Conservation (phyloP, 2,113 vertebrate genomes). For the Amblyopsis rosae region DNA sequence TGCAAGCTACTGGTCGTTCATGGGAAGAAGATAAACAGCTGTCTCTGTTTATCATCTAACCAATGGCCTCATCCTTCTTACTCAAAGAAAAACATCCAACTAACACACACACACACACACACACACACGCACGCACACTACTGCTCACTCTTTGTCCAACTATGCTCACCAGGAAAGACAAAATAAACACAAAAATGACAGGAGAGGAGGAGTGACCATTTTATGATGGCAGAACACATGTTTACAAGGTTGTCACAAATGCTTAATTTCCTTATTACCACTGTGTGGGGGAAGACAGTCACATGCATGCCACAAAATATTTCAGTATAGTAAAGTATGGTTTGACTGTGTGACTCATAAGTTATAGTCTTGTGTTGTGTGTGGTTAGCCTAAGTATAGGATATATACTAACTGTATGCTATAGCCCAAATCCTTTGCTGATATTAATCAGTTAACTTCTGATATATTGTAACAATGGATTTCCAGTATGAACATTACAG, state of each 20-base stretch:
- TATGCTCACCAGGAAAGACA: constrained; percentile 35
- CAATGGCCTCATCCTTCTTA: not conserved
- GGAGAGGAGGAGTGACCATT: constrained; percentile 35
- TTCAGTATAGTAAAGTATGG: too few relatives aligned
- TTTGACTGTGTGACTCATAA: too few relatives aligned
- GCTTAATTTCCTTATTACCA: not conserved
- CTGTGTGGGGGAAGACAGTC: not conserved
- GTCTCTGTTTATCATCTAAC: too few relatives aligned
- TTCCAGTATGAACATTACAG: too few relatives aligned
- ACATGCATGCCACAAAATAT: not conserved
- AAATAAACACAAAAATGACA: not conserved
- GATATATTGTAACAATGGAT: too few relatives aligned
- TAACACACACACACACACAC: constrained; percentile 3
- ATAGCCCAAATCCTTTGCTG: too few relatives aligned
- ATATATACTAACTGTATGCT: too few relatives aligned
- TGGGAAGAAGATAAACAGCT: too few relatives aligned
- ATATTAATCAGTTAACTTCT: too few relatives aligned
- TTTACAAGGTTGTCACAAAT: constrained; percentile 6
- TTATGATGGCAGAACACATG: constrained; percentile 36
- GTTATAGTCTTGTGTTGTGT: too few relatives aligned
- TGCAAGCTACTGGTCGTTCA: too few relatives aligned
- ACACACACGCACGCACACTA: constrained; percentile 2
- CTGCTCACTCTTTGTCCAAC: constrained; percentile 4
- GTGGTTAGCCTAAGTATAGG: too few relatives aligned
- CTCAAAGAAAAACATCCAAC: not conserved